Percentiles rank a stretch among this genome's conserved stretches.
Evolutionary conservation across 2,888 invertebrate genomes (phyloP).

Genomic region (Sphaeridia pumilis): DNA sequence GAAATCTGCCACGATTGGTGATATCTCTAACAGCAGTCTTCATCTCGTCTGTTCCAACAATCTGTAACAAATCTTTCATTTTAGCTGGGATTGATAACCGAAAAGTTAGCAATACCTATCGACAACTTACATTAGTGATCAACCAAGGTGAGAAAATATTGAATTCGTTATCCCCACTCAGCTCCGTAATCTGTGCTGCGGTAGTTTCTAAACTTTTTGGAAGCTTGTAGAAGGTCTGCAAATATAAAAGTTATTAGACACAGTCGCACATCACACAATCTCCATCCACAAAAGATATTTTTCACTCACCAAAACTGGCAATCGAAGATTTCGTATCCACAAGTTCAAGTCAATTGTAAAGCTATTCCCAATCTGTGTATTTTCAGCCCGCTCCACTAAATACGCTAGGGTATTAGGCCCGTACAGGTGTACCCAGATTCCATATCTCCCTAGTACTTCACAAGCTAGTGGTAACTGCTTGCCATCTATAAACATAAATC

Average conservation of each 20-base stretch:
- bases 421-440: constrained; percentile 34
- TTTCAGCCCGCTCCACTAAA: constrained; percentile 29
- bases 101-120: not conserved
- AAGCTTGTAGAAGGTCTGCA: constrained; percentile 32
- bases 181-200: too few relatives aligned
- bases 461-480: constrained; percentile 25
- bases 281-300: not conserved
- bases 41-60: constrained; percentile 28
- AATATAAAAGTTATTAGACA: constrained; percentile 2
- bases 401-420: constrained; percentile 32
- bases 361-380: constrained; percentile 30
- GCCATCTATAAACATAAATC: constrained; percentile 7
- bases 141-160: constrained; percentile 35
- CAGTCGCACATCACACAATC: not conserved
- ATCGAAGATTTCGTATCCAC: constrained; percentile 29
- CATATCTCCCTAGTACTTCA: constrained; percentile 26
- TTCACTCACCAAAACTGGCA: constrained; percentile 29
- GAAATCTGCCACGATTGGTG: constrained; percentile 28
- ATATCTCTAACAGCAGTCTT: constrained; percentile 27
- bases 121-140: constrained; percentile 25
- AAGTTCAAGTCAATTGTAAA: constrained; percentile 31
- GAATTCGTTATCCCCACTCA: too few relatives aligned
- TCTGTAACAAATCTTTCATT: constrained; percentile 16
- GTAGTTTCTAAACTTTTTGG: constrained; percentile 23
- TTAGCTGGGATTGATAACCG: not conserved